Evolutionary conservation across 2,888 invertebrate species (phyloP), one percentile per base, ranked within the genome.

Genomic region (Phyto melanocephala): DNA sequence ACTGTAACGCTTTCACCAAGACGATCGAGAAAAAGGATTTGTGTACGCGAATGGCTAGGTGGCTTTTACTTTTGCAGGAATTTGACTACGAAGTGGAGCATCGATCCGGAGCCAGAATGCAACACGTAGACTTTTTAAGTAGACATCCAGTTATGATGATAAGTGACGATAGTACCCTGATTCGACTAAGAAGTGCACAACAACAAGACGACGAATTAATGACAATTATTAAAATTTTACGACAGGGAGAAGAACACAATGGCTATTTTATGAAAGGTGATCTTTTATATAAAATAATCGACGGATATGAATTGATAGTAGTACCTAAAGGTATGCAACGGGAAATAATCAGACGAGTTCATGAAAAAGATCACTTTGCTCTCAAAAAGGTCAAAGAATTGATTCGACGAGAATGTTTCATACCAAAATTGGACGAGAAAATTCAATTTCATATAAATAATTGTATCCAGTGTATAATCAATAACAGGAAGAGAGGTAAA

Each of bases 311-410:
- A 50, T 56, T 84, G 0, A 22, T 85, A 13, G 84, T 84, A 4
- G 75, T 85, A 4, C 83, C 84, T 7, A 76, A 50, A 7, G 72
- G 17, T 1, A 76, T 84, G 79, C 72, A 78, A n/a, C 15, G 52
- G 10, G 75, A 80, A 24, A 81, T 86, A 1, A 86, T 86, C 8
- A 65, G 71, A 20, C 45, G n/a, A 17, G 83, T 76, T 0, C 85
- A 86, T 22, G 82, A 86, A 10, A 81, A 80, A 47, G 86, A 84
- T 5, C 85, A 87, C 79, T 86, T 86, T 20, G 72, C 75, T 17
- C 5, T 75, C 2, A 60, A 62, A 37, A 80, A 77, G 24, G 67
- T 65, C 1, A 77, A 77, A 24, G 79, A 83, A 6, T 17, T 81
- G 1, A 68, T 68, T 3, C 10, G 24, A 2, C 33, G 47, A 50